Conservation (phyloP, 2,888 invertebrate species). For the Drepanosiphum platanoidis region DNA sequence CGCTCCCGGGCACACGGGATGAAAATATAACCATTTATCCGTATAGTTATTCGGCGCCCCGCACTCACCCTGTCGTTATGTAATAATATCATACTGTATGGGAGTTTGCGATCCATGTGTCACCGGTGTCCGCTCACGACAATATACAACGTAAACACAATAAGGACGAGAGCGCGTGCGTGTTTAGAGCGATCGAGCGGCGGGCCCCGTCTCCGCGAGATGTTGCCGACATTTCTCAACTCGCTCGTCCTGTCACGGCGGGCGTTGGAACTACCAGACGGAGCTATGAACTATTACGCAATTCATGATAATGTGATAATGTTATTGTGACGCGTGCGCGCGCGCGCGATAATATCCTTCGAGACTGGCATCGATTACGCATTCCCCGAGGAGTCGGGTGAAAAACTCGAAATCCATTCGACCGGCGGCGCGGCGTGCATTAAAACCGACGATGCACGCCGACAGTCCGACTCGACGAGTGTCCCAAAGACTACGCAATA, state of each 20-base stretch:
- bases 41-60: too few species aligned
- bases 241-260: background rate
- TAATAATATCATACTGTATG: background rate
- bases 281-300: background rate
- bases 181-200: background rate
- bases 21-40: background rate
- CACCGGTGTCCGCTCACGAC: background rate
- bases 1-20: background rate
- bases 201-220: background rate
- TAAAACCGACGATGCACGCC: too few species aligned
- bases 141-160: background rate
- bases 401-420: too few species aligned
- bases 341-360: background rate
- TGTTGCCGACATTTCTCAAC: background rate
- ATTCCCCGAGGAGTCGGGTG: too few species aligned
- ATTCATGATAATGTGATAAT: background rate
- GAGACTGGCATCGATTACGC: background rate
- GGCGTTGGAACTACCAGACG: background rate
- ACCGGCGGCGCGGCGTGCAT: too few species aligned
- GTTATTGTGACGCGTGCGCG: background rate
- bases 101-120: background rate
- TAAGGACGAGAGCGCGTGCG: background rate
- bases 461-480: too few species aligned
- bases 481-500: too few species aligned
- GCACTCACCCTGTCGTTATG: background rate